phyloP scores from a whole-genome alignment of 2,888 invertebrate genomes.

The Dendrolimus pini region DNA sequence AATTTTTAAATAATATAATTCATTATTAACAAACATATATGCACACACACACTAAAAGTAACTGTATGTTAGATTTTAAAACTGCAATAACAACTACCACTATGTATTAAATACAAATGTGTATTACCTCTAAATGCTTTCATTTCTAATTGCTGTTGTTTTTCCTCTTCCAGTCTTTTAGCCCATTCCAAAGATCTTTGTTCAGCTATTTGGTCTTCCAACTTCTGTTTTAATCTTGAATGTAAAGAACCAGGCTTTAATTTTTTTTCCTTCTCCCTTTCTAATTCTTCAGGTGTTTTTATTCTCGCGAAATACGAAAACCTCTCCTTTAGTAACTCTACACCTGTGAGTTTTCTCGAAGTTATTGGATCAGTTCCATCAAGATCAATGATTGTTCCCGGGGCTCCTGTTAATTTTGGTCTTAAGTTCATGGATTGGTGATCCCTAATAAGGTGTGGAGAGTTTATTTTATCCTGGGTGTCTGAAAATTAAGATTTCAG shows the following conservation, averaged over 20 bases:
- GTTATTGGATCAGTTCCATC: conserved; percentile 28
- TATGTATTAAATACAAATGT: no score
- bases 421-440: conserved; percentile 27
- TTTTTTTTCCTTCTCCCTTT: conserved; percentile 76
- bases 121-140: conserved; percentile 28
- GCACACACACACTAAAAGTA: no score
- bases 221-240: conserved; percentile 81
- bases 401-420: conserved; percentile 69
- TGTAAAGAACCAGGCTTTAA: conserved; percentile 83
- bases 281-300: conserved; percentile 67
- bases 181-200: conserved; percentile 83
- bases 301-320: conserved; percentile 81
- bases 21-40: no score
- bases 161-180: conserved; percentile 75
- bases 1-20: no score
- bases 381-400: conserved; percentile 67
- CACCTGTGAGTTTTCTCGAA: conserved; percentile 68
- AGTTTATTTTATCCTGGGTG: conserved; percentile 18
- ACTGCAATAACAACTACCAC: no score
- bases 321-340: conserved; percentile 82
- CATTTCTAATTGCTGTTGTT: conserved; percentile 55
- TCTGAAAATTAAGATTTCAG: conserved; percentile 20
- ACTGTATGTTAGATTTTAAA: no score
- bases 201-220: conserved; percentile 83
- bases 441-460: conserved; percentile 30